A percentile compares a stretch with the other conserved stretches of the same genome.
phyloP scores from a whole-genome alignment of 2,113 vertebrate species.

The Accipiter cooperii region DNA sequence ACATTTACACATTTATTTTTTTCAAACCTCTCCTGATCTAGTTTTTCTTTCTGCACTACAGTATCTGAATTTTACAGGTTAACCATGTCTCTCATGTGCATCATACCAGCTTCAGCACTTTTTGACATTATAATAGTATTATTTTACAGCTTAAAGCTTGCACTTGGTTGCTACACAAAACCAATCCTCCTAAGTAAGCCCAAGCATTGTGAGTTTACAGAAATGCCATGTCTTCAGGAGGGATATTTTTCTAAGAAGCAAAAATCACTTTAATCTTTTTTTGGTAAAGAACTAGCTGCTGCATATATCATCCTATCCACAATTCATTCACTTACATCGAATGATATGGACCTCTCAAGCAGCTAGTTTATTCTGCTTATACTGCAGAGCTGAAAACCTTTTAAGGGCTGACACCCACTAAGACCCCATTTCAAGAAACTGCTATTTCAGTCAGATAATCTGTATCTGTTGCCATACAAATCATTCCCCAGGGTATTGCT shows the following conservation, averaged over 20 bases:
- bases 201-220: not conserved
- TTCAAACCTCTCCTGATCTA: not conserved
- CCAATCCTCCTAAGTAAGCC: not conserved
- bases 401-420: not conserved
- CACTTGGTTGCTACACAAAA: not conserved
- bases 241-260: not conserved
- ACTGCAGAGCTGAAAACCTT: not conserved
- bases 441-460: not conserved
- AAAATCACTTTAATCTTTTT: not conserved
- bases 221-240: not conserved
- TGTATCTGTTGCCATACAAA: not conserved
- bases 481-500: not conserved
- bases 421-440: not conserved
- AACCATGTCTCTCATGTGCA: not conserved
- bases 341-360: not conserved
- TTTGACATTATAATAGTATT: not conserved
- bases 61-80: not conserved
- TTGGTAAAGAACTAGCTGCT: not conserved
- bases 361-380: not conserved
- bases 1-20: not conserved
- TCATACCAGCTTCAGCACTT: not conserved
- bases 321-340: not conserved
- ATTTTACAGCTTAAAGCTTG: not conserved
- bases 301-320: not conserved
- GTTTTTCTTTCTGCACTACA: not conserved